Conservation (phyloP, 2,797 vertebrate species). For the Rachycentron canadum region DNA sequence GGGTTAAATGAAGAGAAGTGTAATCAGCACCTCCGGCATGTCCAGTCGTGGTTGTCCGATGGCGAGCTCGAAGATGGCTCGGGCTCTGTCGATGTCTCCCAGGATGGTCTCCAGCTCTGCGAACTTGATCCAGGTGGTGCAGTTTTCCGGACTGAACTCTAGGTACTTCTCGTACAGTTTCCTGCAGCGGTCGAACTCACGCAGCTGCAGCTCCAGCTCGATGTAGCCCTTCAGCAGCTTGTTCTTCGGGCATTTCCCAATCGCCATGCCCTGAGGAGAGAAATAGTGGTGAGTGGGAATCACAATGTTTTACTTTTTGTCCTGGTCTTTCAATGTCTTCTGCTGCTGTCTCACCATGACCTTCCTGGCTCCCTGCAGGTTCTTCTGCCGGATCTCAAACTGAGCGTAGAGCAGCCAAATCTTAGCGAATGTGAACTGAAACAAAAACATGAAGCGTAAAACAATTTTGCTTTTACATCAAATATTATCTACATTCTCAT, state of each 20-base stretch:
- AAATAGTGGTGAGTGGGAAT: not conserved
- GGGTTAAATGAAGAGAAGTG: not conserved
- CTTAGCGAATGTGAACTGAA: constrained; percentile 98
- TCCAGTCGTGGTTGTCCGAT: constrained; percentile 96
- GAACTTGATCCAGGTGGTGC: constrained; percentile 99
- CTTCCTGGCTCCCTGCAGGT: constrained; percentile 91
- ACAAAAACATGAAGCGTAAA: constrained; percentile 36
- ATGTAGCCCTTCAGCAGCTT: constrained; percentile 99
- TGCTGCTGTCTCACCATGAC: constrained; percentile 89
- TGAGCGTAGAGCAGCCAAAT: constrained; percentile 95
- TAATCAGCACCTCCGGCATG: constrained; percentile 92
- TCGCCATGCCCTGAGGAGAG: constrained; percentile 88
- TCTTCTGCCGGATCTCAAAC: constrained; percentile 99
- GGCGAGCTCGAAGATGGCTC: constrained; percentile 95
- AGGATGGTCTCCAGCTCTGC: constrained; percentile 97
- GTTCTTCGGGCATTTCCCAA: constrained; percentile 97
- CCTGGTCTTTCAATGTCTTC: not conserved
- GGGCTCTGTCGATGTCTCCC: constrained; percentile 91
- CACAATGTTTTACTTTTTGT: not conserved
- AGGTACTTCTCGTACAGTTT: constrained; percentile 98
- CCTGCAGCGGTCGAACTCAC: constrained; percentile 97
- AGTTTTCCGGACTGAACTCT: constrained; percentile 96
- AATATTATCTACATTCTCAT: not conserved
- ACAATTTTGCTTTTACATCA: not conserved
- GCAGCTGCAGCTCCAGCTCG: constrained; percentile 94